These are phyloP conservation scores for Brachionus manjavacas DNA, from an alignment of 1,140 invertebrate genomes.

Conservation along the genomic window DNA sequence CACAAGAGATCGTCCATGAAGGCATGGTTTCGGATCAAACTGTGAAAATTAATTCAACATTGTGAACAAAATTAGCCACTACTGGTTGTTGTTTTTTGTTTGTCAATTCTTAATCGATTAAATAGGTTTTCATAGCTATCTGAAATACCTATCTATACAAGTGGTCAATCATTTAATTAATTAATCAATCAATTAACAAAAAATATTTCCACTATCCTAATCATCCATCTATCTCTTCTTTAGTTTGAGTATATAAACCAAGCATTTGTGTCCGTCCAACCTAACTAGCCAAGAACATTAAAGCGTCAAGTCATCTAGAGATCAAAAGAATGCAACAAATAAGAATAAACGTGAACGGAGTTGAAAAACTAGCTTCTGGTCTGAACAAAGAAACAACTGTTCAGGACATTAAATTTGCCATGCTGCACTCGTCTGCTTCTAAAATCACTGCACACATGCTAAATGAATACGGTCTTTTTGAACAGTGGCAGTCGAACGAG, in stretches of 20 bases:
- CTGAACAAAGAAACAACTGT: conserved; percentile 30
- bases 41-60: background rate
- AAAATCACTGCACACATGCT: background rate
- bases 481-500: conserved; percentile 33
- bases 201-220: background rate
- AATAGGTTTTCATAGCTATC: background rate
- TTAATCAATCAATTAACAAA: background rate
- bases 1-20: background rate
- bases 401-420: conserved; percentile 32
- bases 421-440: background rate
- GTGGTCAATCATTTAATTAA: background rate
- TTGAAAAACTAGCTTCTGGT: conserved; percentile 24
- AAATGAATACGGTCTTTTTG: conserved; percentile 34
- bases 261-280: background rate
- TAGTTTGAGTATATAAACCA: background rate
- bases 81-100: background rate
- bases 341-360: conserved; percentile 20
- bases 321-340: background rate
- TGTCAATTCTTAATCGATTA: background rate
- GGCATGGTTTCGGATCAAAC: background rate
- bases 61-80: background rate
- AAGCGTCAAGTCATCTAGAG: too few relatives aligned
- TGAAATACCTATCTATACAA: background rate
- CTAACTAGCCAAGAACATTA: too few relatives aligned
- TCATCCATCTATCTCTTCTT: background rate